Base-by-base conservation (phyloP, 1,140 invertebrate species). In the Bombus pascuorum region DNA sequence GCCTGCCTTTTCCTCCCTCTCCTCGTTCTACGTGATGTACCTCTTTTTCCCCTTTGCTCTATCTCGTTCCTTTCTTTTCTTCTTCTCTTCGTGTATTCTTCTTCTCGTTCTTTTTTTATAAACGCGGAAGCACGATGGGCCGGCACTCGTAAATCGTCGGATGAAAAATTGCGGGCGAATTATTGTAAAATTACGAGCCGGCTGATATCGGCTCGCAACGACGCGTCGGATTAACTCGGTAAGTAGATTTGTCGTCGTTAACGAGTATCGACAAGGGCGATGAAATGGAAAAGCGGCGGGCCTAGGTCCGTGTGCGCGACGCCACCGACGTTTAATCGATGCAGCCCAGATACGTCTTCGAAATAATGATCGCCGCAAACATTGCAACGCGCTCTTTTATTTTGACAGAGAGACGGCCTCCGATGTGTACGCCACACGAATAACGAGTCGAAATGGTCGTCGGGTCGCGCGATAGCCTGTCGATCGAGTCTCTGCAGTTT, bases 101-200 rank as follows among this genome's bases (percentile, higher is more conserved):
- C 13, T 15, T 4, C 8, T 53, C 18, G 47, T 53, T 53, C n/a
- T 32, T n/a, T 53, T 66, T 47, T 59, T 47, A 68, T 32, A 66
- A 73, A 37, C 37, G 34, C 81, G 32, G 32, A 59, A 81, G 42
- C 18, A 44, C 62, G 57, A 68, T n/a, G n/a, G 28, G 44, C 57
- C n/a, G 57, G n/a, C 42, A 84, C 65, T 83, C 88, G 71, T 91
- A 91, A 91, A 91, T 91, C 62, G 79, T 37, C 80, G 85, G 71
- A 73, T 90, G 85, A 87, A 90, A 91, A 91, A 91, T 83, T 82
- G 80, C 71, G 66, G 71, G 44, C 72, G 82, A 91, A 91, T 90
- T 88, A 91, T 91, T 80, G 87, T 88, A 83, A 91, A 91, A 89
- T 90, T 77, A 83, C 81, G 57, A 15, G 62, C 32, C 53, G n/a